Percentiles rank a stretch among this genome's conserved stretches.
Evolutionary conservation across 1,140 invertebrate species (phyloP).

Genomic region (Drosophila nasuta): DNA sequence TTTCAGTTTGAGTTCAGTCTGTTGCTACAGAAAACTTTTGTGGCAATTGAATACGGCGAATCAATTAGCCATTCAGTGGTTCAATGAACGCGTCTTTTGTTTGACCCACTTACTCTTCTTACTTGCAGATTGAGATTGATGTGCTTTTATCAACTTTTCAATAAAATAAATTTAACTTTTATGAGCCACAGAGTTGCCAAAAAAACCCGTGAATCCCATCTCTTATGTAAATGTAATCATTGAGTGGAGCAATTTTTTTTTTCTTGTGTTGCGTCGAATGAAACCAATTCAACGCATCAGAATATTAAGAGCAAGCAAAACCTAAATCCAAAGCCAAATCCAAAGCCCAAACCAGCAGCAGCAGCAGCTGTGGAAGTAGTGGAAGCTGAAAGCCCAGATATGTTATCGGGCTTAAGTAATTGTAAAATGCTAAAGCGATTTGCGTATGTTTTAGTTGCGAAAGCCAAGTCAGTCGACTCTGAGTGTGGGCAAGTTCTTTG

Average conservation of each 20-base stretch:
- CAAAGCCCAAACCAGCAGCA: not conserved
- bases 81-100: conserved; percentile 46
- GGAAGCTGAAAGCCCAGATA: conserved; percentile 31
- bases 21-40: not conserved
- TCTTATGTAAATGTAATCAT: conserved; percentile 54
- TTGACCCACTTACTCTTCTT: conserved; percentile 50
- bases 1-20: too few species aligned
- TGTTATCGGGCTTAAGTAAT: conserved; percentile 67
- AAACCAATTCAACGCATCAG: conserved; percentile 22
- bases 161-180: conserved; percentile 17
- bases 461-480: conserved; percentile 27
- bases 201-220: conserved; percentile 25
- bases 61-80: conserved; percentile 61
- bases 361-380: not conserved
- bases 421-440: conserved; percentile 66
- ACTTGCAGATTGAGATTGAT: conserved; percentile 51
- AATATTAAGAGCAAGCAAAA: conserved; percentile 18
- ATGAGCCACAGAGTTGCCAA: conserved; percentile 20
- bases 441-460: conserved; percentile 63
- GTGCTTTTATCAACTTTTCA: conserved; percentile 49
- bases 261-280: conserved; percentile 2
- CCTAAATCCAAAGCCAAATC: conserved; percentile 10
- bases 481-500: not conserved
- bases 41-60: conserved; percentile 47
- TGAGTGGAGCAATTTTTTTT: conserved; percentile 36